A percentile compares a stretch with the other conserved stretches of the same genome.
Evolutionary conservation across 2,888 invertebrate species (phyloP).

Genomic region (Lysandra coridon): DNA sequence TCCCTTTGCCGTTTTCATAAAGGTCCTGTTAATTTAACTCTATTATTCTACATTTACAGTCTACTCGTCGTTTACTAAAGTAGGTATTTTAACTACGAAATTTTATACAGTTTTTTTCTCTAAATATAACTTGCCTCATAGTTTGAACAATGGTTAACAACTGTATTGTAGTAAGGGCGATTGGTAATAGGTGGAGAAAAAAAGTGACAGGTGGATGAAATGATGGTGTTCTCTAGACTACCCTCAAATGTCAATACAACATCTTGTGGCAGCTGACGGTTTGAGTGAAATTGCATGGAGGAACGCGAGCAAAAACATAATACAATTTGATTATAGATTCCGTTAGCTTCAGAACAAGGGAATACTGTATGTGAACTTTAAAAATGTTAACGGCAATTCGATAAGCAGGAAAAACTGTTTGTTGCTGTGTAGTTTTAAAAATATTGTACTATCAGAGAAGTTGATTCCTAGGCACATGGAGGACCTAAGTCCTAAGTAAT

Average conservation of each 20-base stretch:
- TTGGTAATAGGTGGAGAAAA: neutral
- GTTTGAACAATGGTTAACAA: neutral
- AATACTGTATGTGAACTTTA: conserved; percentile 1
- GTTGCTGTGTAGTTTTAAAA: neutral
- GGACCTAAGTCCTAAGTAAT: no score
- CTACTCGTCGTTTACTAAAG: neutral
- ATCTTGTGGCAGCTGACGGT: conserved; percentile 16
- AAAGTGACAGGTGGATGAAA: conserved; percentile 21
- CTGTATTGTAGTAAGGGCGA: neutral
- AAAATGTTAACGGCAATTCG: neutral
- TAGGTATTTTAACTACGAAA: no score
- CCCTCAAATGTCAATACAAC: conserved; percentile 24
- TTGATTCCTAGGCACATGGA: no score
- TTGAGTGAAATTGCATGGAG: conserved; percentile 4
- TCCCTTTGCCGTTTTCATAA: neutral
- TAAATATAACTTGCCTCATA: neutral
- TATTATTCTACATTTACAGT: neutral
- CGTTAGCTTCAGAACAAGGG: neutral
- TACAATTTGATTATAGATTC: conserved; percentile 28
- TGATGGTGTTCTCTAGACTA: conserved; percentile 1
- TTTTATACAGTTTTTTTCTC: no score
- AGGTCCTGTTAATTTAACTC: neutral
- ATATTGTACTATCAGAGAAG: no score
- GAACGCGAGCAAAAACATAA: conserved; percentile 21
- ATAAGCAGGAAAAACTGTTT: neutral